These are phyloP conservation scores for Monopterus albus DNA, from an alignment of 2,113 vertebrate genomes.

Conservation along the genomic window DNA sequence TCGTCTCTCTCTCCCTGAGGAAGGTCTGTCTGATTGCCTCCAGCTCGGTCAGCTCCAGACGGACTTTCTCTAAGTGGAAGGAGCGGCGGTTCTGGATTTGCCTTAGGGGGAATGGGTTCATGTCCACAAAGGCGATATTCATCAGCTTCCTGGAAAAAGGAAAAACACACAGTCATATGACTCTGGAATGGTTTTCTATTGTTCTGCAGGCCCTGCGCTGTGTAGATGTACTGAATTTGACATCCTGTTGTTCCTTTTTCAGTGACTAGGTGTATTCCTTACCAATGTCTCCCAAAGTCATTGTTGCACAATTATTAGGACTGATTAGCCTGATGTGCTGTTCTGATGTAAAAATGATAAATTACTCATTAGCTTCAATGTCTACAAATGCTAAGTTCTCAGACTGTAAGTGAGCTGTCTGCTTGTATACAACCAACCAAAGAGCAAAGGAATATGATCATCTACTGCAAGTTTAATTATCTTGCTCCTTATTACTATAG, in stretches of 20 bases:
- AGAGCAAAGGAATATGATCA: too few species aligned
- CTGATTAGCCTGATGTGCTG: too few species aligned
- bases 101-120: constrained; percentile 96
- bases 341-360: neutral
- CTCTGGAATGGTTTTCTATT: neutral
- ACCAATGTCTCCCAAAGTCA: too few species aligned
- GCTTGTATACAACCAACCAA: too few species aligned
- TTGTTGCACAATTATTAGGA: too few species aligned
- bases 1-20: constrained; percentile 90
- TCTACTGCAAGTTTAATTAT: neutral
- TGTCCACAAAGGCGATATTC: constrained; percentile 92
- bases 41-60: constrained; percentile 93
- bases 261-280: too few species aligned
- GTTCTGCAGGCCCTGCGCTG: neutral
- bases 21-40: constrained; percentile 97
- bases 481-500: neutral
- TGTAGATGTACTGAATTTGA: neutral
- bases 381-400: too few species aligned
- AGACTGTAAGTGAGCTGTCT: too few species aligned
- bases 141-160: constrained; percentile 87
- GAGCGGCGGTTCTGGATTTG: constrained; percentile 94
- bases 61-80: constrained; percentile 95
- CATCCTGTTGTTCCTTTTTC: neutral
- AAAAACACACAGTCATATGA: neutral
- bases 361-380: neutral